Evolutionary conservation across 2,113 vertebrate species (phyloP), one percentile per base, ranked within the genome.

Genomic region (Australoheros scitulus): DNA sequence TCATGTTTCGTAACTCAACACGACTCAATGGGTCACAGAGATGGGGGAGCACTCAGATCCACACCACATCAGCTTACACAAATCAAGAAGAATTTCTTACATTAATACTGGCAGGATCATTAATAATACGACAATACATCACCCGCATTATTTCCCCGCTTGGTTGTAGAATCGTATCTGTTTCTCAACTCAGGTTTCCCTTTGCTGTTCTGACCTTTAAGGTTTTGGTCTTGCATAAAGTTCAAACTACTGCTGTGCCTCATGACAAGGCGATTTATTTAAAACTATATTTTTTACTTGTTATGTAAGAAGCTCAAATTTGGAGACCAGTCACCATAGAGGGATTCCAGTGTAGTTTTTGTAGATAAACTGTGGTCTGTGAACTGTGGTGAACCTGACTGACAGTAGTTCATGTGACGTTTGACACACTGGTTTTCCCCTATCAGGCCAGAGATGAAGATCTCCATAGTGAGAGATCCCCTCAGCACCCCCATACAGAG

Each of bases 371-470:
- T 81, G 74, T 76, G 68, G 79, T 24, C 68, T 72, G 26, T 26
- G 26, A 26, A 26, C 26, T 26, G 26, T 26, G 26, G 26, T 26
- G 55, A 72, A 76, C 63, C n/a, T 77, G 79, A 24, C 38, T 86
- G 24, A 34, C 55, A 52, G 55, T 6, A 43, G 17, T 65, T 72
- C 18, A 36, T 74, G 61, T 72, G 72, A 61, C 65, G 56, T 84
- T 50, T 82, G 76, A 91, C 86, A 84, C 75, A 24, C 24, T 92
- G 82, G 11, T 88, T 87, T 90, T 84, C 58, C 76, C 61, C 47
- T 80, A 61, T 88, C 79, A 96, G 95, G 95, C 95, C 87, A 93
- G 93, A 92, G 94, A 95, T 90, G 95, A 96, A 90, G 94, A 95
- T 86, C 90, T 93, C 58, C 94, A 95, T 11, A 87, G 91, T n/a